Evolutionary conservation across 2,888 invertebrate species (phyloP).

Genomic region (Cremastinae sp.): DNA sequence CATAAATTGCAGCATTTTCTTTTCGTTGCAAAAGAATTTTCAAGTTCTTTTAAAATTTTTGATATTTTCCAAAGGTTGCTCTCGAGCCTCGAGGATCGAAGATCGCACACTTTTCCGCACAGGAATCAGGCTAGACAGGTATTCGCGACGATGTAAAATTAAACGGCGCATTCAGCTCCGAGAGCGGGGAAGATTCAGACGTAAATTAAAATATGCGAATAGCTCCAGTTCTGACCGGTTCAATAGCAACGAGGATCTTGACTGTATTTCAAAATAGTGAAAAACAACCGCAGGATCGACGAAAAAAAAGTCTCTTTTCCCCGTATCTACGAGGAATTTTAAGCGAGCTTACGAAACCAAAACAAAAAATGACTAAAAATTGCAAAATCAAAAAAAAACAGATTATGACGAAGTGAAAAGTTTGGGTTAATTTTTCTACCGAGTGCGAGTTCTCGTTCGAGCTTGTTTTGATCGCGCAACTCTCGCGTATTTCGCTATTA

Average conservation of each 20-base stretch:
- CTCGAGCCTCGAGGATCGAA: neutral
- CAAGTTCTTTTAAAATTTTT: no score
- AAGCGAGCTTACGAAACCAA: no score
- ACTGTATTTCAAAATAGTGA: constrained; percentile 8
- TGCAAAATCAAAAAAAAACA: no score
- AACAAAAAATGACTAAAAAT: no score
- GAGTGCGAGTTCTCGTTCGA: neutral
- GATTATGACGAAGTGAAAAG: no score
- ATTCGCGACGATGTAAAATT: constrained; percentile 9
- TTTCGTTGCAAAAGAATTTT: no score
- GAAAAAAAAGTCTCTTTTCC: neutral
- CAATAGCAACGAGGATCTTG: constrained; percentile 8
- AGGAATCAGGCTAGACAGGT: constrained; percentile 28
- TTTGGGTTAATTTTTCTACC: no score
- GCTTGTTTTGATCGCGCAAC: constrained; percentile 57
- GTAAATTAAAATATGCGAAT: constrained; percentile 26
- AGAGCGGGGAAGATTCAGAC: neutral
- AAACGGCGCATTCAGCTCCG: neutral
- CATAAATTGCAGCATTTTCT: no score
- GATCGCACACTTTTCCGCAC: constrained; percentile 12
- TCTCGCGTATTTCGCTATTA: constrained; percentile 68
- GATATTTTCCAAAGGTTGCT: no score
- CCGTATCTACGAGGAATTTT: no score
- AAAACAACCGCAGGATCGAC: neutral
- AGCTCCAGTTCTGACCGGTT: constrained; percentile 23